Evolutionary conservation across 2,888 invertebrate species (phyloP).

Genomic region (Galerucella nymphaeae): DNA sequence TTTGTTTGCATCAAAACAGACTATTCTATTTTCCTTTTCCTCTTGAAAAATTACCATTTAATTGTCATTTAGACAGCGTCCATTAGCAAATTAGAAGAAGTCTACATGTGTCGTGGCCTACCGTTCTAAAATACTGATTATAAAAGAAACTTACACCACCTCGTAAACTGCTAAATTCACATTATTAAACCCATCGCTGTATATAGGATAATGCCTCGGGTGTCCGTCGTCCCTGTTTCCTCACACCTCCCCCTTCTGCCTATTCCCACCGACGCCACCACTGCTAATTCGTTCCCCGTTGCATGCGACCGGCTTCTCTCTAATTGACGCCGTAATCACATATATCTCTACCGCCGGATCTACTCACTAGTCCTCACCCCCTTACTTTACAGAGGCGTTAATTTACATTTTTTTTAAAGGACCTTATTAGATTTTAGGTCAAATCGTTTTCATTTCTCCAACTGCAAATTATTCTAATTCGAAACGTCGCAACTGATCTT

Average conservation of each 20-base stretch:
- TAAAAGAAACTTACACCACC: neutral
- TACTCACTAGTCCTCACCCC: constrained; percentile 41
- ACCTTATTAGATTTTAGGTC: neutral
- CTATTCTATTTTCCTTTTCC: too few relatives aligned
- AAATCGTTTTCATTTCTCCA: neutral
- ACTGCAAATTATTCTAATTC: too few relatives aligned
- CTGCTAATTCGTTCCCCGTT: constrained; percentile 52
- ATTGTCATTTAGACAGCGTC: too few relatives aligned
- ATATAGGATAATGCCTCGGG: constrained; percentile 49
- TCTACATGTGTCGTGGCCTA: too few relatives aligned
- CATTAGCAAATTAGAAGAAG: too few relatives aligned
- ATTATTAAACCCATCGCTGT: constrained; percentile 27
- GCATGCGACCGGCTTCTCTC: constrained; percentile 54
- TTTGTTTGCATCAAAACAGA: too few relatives aligned
- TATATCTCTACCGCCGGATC: constrained; percentile 54
- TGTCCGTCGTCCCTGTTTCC: constrained; percentile 30
- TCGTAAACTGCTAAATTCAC: neutral
- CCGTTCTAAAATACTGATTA: too few relatives aligned
- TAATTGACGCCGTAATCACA: constrained; percentile 60
- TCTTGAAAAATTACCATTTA: too few relatives aligned
- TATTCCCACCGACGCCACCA: constrained; percentile 31
- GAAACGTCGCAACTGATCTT: too few relatives aligned
- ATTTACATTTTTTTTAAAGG: constrained; percentile 25
- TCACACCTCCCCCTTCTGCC: neutral
- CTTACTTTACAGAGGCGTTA: constrained; percentile 31